Base-by-base conservation (phyloP, 2,797 vertebrate species). In the Spinus pinus region DNA sequence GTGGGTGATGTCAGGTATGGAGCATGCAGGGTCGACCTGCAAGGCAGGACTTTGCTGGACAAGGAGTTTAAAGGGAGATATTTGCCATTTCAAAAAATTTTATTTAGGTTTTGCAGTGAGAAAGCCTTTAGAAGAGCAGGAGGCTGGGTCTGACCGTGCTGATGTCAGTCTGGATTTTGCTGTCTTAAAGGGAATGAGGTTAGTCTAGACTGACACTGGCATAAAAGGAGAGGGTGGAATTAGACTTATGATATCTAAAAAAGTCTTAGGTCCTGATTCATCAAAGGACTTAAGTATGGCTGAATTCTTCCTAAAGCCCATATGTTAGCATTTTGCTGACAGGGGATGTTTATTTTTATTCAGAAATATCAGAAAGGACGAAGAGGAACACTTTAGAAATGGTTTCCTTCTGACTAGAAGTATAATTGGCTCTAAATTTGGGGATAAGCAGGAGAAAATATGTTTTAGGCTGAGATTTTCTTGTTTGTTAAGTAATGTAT, bases 141-240 rank as follows among this genome's bases (percentile, higher is more conserved):
- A 91, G 67, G 30, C 71, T 80, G 83, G 41, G 23, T 46, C 78
- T 92, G 83, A 30, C 56, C 0, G 0, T 73, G 90, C 64, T 67
- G 74, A 66, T 93, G 93, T 90, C 93, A 91, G 83, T 61, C 56
- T 88, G 93, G 81, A 92, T 95, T 95, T 93, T 89, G 74, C 49
- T 42, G 22, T 1, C 2, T 60, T 89, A 81, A 82, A 67, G 67
- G 81, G 64, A 93, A 81, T 80, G 81, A 80, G 67, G 92, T 92
- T 94, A 94, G 94, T 95, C 77, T 71, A 87, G 90, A 90, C 39
- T 92, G 96, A 94, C 90, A 89, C 18, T 0, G 1, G 60, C 58
- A 85, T 67, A 87, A 96, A 94, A 96, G 51, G 82, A 94, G 67
- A 94, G 78, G 81, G 86, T 81, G 88, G 90, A 88, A 92, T 94